These are phyloP conservation scores for Leuciscus idus DNA, from an alignment of 2,113 vertebrate species.

Conservation along the genomic window DNA sequence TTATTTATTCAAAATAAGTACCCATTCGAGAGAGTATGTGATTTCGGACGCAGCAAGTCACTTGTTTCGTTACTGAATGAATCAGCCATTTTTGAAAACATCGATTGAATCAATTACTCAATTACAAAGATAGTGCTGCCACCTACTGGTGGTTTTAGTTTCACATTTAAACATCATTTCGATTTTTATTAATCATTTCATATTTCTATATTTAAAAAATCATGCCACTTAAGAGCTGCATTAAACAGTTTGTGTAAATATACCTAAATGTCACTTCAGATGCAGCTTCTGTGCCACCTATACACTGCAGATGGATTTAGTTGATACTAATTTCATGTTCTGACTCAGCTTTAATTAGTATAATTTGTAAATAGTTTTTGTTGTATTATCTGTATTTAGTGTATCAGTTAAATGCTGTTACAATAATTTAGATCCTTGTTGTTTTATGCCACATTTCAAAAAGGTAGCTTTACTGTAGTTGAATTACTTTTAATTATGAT, in stretches of 20 bases:
- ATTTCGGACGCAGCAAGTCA: background rate
- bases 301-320: background rate
- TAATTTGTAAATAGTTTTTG: background rate
- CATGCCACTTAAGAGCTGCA: no score
- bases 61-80: background rate
- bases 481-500: background rate
- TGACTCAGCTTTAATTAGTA: background rate
- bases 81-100: background rate
- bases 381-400: background rate
- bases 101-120: background rate
- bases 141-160: background rate
- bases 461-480: background rate
- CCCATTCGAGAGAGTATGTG: no score
- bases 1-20: no score
- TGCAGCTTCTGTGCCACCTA: background rate
- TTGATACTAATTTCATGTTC: background rate
- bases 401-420: background rate
- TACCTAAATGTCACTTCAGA: background rate
- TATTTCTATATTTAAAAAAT: background rate
- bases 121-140: background rate
- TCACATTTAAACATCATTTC: background rate
- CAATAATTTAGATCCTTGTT: background rate
- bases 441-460: background rate
- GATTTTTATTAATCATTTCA: background rate
- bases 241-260: background rate